Percentiles rank a stretch among this genome's conserved stretches.
These are phyloP conservation scores for Rhizomys pruinosus DNA, from an alignment of 2,113 vertebrate genomes.

Conservation along the genomic window DNA sequence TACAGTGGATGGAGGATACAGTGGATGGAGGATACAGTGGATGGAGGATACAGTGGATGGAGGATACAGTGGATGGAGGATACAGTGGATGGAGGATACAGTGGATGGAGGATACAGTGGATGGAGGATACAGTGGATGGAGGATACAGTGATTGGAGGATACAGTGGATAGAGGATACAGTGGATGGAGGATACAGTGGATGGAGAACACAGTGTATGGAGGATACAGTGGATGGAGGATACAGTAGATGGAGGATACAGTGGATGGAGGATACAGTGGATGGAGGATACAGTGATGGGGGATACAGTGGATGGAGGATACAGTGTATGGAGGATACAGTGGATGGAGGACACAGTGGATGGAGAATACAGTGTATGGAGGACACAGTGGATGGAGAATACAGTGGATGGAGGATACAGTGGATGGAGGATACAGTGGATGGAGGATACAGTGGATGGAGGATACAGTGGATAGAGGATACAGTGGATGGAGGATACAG, in stretches of 20 bases:
- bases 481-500: no score
- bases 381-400: no score
- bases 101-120: fast-evolving
- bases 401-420: no score
- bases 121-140: fast-evolving
- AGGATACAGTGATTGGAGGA: fast-evolving
- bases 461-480: no score
- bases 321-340: fast-evolving
- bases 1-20: fast-evolving
- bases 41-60: fast-evolving
- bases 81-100: fast-evolving
- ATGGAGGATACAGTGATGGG: no score
- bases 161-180: no score
- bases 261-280: fast-evolving
- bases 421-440: fast-evolving
- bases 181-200: fast-evolving
- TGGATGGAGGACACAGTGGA: fast-evolving
- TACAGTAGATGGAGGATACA: fast-evolving
- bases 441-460: fast-evolving
- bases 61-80: fast-evolving
- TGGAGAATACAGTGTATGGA: fast-evolving
- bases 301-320: fast-evolving
- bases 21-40: fast-evolving
- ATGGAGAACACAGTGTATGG: fast-evolving
- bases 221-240: fast-evolving